Percentiles rank a stretch among this genome's conserved stretches.
Conservation (phyloP, 2,888 invertebrate genomes). For the Pseudeuparius sepicola region DNA sequence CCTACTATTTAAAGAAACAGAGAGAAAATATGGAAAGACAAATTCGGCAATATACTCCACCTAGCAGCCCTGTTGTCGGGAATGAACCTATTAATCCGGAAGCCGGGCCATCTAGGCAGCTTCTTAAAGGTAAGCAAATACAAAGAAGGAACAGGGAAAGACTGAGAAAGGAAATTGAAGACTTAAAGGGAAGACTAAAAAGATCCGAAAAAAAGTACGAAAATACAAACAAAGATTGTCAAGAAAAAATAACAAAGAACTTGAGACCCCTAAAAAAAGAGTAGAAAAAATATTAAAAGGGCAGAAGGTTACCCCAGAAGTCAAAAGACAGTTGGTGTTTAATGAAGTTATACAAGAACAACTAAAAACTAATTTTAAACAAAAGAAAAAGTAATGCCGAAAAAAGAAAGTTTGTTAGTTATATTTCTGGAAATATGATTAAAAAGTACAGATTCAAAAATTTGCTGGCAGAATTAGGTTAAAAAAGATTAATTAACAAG, state of each 20-base stretch:
- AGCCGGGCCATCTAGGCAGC: neutral
- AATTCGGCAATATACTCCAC: conserved; percentile 11
- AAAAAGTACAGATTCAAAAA: conserved; percentile 9
- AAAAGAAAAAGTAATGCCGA: conserved; percentile 7
- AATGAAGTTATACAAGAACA: conserved; percentile 7
- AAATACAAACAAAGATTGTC: conserved; percentile 10
- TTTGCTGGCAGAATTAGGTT: no score
- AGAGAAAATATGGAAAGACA: conserved; percentile 5
- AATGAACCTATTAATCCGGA: neutral
- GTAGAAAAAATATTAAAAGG: conserved; percentile 10
- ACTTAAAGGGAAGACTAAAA: conserved; percentile 5
- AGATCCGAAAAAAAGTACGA: conserved; percentile 6
- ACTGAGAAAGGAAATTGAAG: conserved; percentile 7
- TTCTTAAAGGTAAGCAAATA: neutral
- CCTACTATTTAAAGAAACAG: neutral
- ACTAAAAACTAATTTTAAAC: conserved; percentile 7
- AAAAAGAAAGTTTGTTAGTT: conserved; percentile 9
- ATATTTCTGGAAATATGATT: conserved; percentile 6
- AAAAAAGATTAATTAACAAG: conserved; percentile 1
- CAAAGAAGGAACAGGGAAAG: conserved; percentile 8
- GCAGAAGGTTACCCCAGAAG: conserved; percentile 11
- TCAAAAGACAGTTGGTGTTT: conserved; percentile 11
- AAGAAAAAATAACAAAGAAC: conserved; percentile 6
- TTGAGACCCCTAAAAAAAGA: conserved; percentile 10
- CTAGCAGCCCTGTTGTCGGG: conserved; percentile 5